Conservation (phyloP, 64 coral and sea anemone species). For the Anthopleura sola region DNA sequence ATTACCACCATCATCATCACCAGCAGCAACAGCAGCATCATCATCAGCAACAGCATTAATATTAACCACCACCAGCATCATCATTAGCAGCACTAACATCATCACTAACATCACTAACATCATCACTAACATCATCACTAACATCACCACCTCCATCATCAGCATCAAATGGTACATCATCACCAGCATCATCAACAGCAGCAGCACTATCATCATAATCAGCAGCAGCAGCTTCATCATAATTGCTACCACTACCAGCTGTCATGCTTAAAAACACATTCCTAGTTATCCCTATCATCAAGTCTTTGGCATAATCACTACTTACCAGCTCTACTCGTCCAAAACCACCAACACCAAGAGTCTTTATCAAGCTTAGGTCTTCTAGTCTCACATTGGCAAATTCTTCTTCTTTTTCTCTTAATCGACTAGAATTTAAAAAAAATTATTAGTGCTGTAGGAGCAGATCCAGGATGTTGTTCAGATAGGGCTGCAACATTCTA, state of each 20-base stretch:
- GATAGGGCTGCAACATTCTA: too few relatives aligned
- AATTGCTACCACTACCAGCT: not conserved
- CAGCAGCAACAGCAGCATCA: not conserved
- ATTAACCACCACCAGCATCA: not conserved
- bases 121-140: not conserved
- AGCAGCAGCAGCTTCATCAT: not conserved
- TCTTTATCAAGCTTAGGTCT: constrained; percentile 93
- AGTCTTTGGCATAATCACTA: not conserved
- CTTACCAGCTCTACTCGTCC: constrained; percentile 98
- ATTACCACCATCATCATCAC: not conserved
- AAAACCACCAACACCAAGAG: constrained; percentile 94
- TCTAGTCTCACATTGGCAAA: constrained; percentile 82
- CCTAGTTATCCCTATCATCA: not conserved
- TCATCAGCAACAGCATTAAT: not conserved
- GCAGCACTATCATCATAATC: not conserved
- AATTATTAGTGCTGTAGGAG: not conserved
- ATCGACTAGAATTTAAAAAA: constrained; percentile 35
- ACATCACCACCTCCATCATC: not conserved
- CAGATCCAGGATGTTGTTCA: too few relatives aligned
- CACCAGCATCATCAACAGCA: not conserved
- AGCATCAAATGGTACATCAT: not conserved
- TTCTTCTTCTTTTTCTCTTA: constrained; percentile 73
- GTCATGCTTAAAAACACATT: too few relatives aligned
- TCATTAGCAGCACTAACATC: not conserved
- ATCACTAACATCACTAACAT: not conserved